Evolutionary conservation across 2,113 vertebrate genomes (phyloP), one percentile per base, ranked within the genome.

Genomic region (Patagioenas fasciata): DNA sequence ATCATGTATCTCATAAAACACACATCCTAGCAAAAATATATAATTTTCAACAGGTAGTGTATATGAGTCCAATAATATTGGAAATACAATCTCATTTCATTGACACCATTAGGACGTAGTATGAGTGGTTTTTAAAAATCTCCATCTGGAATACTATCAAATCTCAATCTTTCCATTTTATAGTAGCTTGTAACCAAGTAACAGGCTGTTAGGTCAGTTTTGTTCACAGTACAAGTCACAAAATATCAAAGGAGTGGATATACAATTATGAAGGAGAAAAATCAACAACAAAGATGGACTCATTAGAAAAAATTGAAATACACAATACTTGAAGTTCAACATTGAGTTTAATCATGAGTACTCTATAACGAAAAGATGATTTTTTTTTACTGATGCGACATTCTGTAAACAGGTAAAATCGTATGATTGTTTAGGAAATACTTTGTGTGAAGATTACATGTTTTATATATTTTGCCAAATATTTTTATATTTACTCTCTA

Each of bases 111-210:
- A 29, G 5, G 50, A 66, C 32, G 48, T 32, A 79, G 9, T 16
- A 31, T 81, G 40, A 88, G 14, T 20, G 32, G 94, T 96, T 82
- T 95, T 95, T 72, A 86, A 88, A 71, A 96, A 83, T 80, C 60
- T 85, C 28, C 47, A 67, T 84, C 80, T 95, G 53, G 15, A 88
- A 79, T 91, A 61, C 14, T 73, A 67, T 84, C 26, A 91, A 50
- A 85, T 83, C 62, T 85, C 75, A 54, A 36, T 89, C 26, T 84
- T 51, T 85, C 73, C 13, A 74, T 48, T 93, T 85, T 54, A 47
- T 10, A 73, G 21, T 15, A 91, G 19, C 19, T 54, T 89, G 71
- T 50, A 88, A 82, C 72, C 32, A 93, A 92, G 32, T 89, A 79
- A 84, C 42, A 77, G 53, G 9, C 24, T 75, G 40, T 19, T 48